Evolutionary conservation across 2,113 vertebrate species (phyloP).

Genomic region (Egretta garzetta): DNA sequence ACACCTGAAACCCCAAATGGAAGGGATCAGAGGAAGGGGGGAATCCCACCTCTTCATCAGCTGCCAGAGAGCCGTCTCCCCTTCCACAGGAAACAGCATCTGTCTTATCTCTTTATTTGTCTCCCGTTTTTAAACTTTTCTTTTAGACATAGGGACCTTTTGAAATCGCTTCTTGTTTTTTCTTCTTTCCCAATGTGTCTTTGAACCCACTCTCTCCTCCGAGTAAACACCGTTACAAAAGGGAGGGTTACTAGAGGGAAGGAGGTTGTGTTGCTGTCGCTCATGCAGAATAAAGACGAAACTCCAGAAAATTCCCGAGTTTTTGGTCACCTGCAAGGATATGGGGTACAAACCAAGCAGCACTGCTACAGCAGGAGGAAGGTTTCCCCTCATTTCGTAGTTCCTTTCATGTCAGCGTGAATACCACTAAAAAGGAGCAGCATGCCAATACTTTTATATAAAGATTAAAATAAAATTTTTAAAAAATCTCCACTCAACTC

Average conservation of each 20-base stretch:
- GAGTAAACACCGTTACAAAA: neutral
- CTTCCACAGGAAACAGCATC: slow-evolving; percentile 57
- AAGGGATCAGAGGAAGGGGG: slow-evolving; percentile 49
- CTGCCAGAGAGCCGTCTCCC: slow-evolving; percentile 38
- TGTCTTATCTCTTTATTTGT: slow-evolving; percentile 48
- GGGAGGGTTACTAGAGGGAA: neutral
- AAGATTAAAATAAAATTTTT: neutral
- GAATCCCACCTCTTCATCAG: slow-evolving; percentile 47
- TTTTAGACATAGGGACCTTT: neutral
- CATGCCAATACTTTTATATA: neutral
- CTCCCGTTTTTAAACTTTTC: neutral
- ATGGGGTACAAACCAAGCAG: neutral
- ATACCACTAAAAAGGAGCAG: neutral
- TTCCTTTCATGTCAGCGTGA: neutral
- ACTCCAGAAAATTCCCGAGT: neutral
- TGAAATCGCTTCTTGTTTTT: neutral
- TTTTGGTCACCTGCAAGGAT: neutral
- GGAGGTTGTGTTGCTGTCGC: neutral
- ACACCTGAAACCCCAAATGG: slow-evolving; percentile 72
- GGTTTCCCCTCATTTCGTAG: neutral
- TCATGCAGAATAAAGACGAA: neutral
- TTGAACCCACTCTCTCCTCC: neutral
- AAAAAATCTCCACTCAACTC: neutral
- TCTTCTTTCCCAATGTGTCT: neutral
- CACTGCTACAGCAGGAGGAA: neutral